Percentiles rank a stretch among this genome's conserved stretches.
phyloP scores from a whole-genome alignment of 2,888 invertebrate species.

The Iselma pallidipennis region DNA sequence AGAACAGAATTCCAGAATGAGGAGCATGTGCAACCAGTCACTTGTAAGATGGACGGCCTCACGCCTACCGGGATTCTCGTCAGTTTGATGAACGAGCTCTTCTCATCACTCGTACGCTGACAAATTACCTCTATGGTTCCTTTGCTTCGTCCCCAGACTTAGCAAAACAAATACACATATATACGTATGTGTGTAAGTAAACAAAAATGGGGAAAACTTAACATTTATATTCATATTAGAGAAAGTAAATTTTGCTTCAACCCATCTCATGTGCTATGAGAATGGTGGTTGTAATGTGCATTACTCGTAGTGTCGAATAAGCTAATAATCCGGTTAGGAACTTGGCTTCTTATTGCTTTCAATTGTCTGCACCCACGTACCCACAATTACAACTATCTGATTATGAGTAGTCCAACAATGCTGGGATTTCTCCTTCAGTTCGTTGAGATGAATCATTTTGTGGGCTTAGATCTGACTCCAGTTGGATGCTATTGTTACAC shows the following conservation, averaged over 20 bases:
- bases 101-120: constrained; percentile 46
- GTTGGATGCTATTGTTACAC: too few relatives aligned
- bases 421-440: not conserved
- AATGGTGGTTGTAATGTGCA: too few relatives aligned
- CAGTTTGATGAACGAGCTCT: constrained; percentile 46
- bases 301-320: not conserved
- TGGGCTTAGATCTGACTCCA: not conserved
- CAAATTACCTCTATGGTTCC: constrained; percentile 42
- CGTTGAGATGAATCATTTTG: not conserved
- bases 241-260: too few relatives aligned
- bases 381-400: not conserved
- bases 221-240: too few relatives aligned
- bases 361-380: not conserved
- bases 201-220: too few relatives aligned
- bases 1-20: constrained; percentile 32
- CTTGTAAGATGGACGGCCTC: constrained; percentile 40
- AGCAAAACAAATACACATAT: constrained; percentile 26
- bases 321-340: not conserved
- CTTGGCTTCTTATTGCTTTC: not conserved
- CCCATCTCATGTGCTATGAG: too few relatives aligned
- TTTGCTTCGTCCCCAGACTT: constrained; percentile 28
- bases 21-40: constrained; percentile 38
- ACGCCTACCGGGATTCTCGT: constrained; percentile 42
- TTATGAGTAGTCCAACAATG: not conserved
- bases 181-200: too few relatives aligned